Evolutionary conservation across 2,888 invertebrate genomes (phyloP).

Genomic region (Podotricha telesiphe): DNA sequence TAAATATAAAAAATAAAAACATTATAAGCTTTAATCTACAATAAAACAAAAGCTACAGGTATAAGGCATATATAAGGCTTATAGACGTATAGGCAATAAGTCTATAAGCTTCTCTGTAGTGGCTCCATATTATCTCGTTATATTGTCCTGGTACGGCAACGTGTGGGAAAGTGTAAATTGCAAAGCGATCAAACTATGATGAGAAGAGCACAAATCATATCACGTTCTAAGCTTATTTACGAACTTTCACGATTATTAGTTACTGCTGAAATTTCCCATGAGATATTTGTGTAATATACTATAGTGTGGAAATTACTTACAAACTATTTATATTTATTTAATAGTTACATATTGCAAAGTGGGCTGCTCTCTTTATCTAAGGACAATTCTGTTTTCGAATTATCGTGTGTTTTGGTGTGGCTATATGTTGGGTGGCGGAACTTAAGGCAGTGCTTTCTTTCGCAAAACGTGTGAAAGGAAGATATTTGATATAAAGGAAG

Average conservation of each 20-base stretch:
- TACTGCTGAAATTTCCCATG: conserved; percentile 13
- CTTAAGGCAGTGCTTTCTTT: not conserved
- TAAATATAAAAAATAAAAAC: not conserved
- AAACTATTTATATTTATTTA: not conserved
- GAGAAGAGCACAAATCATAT: conserved; percentile 14
- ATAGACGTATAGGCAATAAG: not conserved
- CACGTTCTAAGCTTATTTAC: conserved; percentile 22
- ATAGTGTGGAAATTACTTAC: not conserved
- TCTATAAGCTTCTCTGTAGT: not conserved
- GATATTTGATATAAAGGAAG: no score
- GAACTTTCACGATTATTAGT: conserved; percentile 15
- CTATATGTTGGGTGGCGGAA: not conserved
- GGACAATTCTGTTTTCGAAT: no score
- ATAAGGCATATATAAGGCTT: no score
- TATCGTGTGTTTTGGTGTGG: no score
- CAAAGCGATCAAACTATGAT: conserved; percentile 16
- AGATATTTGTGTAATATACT: conserved; percentile 2
- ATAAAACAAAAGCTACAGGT: not conserved
- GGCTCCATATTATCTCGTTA: not conserved
- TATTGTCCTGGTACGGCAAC: conserved; percentile 3
- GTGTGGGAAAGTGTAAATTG: conserved; percentile 26
- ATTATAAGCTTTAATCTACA: not conserved
- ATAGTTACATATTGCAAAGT: no score
- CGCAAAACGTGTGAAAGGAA: no score
- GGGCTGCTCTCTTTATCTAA: no score